phyloP scores from a whole-genome alignment of 2,113 vertebrate species.

The Uria aalge region DNA sequence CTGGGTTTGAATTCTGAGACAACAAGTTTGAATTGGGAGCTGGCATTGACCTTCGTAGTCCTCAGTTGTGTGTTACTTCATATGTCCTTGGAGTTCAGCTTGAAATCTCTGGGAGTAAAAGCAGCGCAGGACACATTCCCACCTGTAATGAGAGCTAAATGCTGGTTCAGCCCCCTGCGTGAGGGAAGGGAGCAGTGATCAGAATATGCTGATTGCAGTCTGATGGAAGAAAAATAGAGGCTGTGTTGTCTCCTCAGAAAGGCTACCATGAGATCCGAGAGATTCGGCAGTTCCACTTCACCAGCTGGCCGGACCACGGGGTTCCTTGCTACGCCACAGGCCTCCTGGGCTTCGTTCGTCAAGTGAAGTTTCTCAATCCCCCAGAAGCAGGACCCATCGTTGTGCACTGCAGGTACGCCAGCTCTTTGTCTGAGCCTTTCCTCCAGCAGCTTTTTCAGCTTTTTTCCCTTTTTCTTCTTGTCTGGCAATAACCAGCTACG shows the following conservation, averaged over 20 bases:
- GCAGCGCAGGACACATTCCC: rapidly evolving
- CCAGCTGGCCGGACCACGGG: conserved; percentile 97
- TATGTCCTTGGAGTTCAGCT: neutral
- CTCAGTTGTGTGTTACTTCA: rapidly evolving
- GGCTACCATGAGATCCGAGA: conserved; percentile 97
- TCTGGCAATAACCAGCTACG: neutral
- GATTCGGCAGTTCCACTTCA: conserved; percentile 97
- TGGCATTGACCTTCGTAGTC: neutral
- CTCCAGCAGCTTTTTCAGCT: neutral
- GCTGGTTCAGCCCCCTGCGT: rapidly evolving
- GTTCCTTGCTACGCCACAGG: conserved; percentile 96
- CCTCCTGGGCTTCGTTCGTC: conserved; percentile 92
- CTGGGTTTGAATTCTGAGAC: neutral
- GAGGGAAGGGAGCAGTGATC: neutral
- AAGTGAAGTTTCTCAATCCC: conserved; percentile 97
- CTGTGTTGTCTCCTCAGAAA: conserved; percentile 83
- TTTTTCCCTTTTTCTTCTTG: neutral
- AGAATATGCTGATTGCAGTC: rapidly evolving
- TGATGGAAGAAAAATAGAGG: conserved; percentile 11
- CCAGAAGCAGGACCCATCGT: conserved; percentile 91
- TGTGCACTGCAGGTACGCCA: conserved; percentile 88
- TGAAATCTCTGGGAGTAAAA: rapidly evolving
- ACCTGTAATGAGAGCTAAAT: rapidly evolving
- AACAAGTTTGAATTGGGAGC: neutral
- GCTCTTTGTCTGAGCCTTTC: neutral